Percentiles rank a stretch among this genome's conserved stretches.
phyloP scores from a whole-genome alignment of 1,140 invertebrate genomes.

The Drosophila sp. region DNA sequence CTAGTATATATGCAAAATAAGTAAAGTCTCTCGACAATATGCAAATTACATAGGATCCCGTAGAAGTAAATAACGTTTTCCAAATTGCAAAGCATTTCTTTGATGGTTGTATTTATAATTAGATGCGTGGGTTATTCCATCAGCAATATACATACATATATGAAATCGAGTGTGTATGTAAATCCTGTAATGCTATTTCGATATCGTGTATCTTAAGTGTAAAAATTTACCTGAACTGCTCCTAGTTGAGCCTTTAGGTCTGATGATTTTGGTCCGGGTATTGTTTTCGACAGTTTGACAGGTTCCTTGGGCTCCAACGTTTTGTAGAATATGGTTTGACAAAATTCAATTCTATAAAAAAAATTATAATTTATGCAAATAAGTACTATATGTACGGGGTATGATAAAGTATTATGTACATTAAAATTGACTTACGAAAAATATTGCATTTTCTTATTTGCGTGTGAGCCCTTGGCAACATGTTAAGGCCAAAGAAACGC shows the following conservation, averaged over 20 bases:
- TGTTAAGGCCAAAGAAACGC: slow-evolving; percentile 31
- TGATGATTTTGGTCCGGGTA: slow-evolving; percentile 90
- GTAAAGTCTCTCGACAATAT: no score
- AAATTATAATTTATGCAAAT: no score
- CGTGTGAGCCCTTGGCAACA: slow-evolving; percentile 32
- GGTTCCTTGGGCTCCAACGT: slow-evolving; percentile 88
- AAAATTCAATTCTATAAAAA: slow-evolving; percentile 22
- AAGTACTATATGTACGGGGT: no score
- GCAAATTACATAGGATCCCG: no score
- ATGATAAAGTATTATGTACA: not conserved
- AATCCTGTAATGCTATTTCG: no score
- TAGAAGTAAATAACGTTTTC: no score
- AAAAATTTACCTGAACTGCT: slow-evolving; percentile 35
- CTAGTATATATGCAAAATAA: no score
- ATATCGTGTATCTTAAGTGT: not conserved
- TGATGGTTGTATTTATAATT: no score
- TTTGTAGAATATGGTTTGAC: slow-evolving; percentile 40
- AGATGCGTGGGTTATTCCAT: no score
- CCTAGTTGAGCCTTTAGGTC: slow-evolving; percentile 35
- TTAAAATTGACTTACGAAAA: slow-evolving; percentile 19
- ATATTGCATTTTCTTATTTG: slow-evolving; percentile 23
- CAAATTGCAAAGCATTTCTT: no score
- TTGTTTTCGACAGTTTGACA: slow-evolving; percentile 86
- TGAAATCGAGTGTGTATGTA: no score
- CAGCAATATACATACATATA: no score